Evolutionary conservation across 2,113 vertebrate genomes (phyloP).

Genomic region (Indicator maculatus): DNA sequence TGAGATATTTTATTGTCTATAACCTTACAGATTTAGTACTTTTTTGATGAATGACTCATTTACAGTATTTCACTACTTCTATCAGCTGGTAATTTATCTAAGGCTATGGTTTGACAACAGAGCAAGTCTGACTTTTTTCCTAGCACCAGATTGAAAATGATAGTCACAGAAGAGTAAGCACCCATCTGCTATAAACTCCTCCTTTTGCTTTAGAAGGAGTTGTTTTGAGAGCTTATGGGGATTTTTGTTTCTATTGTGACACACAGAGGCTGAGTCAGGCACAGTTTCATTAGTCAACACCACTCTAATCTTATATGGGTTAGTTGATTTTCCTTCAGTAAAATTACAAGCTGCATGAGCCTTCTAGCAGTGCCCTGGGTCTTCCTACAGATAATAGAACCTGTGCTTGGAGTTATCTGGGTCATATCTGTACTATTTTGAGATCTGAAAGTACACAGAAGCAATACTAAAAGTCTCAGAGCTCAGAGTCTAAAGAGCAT

Average conservation of each 20-base stretch:
- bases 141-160: background rate
- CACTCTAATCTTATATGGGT: background rate
- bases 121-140: background rate
- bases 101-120: background rate
- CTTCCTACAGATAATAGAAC: background rate
- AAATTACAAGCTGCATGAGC: background rate
- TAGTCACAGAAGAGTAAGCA: background rate
- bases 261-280: background rate
- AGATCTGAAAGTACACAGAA: background rate
- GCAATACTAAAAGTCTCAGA: accelerated
- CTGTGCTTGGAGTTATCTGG: background rate
- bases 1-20: background rate
- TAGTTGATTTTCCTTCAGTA: background rate
- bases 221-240: background rate
- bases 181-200: background rate
- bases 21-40: background rate
- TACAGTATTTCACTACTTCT: background rate
- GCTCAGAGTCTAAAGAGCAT: accelerated
- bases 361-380: background rate
- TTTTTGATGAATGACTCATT: background rate
- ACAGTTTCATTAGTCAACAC: background rate
- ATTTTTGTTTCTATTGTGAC: background rate
- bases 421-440: background rate
- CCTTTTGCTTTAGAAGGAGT: background rate
- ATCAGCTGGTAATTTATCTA: background rate